Base-by-base conservation (phyloP, 2,888 invertebrate genomes). In the Escarpia spicata region DNA sequence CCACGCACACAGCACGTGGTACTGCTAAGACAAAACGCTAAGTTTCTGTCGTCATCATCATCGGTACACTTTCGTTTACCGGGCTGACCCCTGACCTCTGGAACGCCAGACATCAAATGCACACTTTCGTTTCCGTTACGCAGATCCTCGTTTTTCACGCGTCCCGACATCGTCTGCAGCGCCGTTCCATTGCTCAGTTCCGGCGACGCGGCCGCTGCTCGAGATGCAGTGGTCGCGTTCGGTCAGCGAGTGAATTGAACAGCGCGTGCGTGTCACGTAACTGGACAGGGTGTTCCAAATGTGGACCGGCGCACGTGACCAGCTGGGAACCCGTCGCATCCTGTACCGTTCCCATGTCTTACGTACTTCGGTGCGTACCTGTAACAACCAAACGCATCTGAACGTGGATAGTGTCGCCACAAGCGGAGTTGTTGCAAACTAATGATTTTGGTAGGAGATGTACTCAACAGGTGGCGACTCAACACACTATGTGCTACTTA, bases 141-240 rank as follows among this genome's bases (percentile, higher is more conserved):
- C n/a, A n/a, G 75, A 75, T 75, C 75, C 75, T 75, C 75, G 75
- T n/a, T 75, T 75, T 75, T 75, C 75, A 75, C 75, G 75, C 75
- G 75, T 2, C 75, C 75, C 6, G 75, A 26, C 26, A 75, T 26
- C 75, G 75, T 75, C 19, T 26, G 75, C 75, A 75, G 75, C 75
- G 75, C 26, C 75, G 26, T 75, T 75, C 75, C 75, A 26, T 75
- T 75, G 75, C n/a, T 75, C 75, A 75, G 26, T 75, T 75, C n/a
- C 6, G 75, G 75, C 75, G 75, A 75, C n/a, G 6, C 75, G 75
- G 6, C 75, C 75, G n/a, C 75, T n/a, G 4, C 26, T 75, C 6
- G 75, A 75, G 15, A 0, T 75, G 75, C 37, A 37, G 37, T 75
- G 75, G 75, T 75, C 75, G 0, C 75, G 75, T n/a, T 75, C 75